These are phyloP conservation scores for Drosophila ustulata DNA, from an alignment of 2,888 invertebrate species.

Conservation along the genomic window DNA sequence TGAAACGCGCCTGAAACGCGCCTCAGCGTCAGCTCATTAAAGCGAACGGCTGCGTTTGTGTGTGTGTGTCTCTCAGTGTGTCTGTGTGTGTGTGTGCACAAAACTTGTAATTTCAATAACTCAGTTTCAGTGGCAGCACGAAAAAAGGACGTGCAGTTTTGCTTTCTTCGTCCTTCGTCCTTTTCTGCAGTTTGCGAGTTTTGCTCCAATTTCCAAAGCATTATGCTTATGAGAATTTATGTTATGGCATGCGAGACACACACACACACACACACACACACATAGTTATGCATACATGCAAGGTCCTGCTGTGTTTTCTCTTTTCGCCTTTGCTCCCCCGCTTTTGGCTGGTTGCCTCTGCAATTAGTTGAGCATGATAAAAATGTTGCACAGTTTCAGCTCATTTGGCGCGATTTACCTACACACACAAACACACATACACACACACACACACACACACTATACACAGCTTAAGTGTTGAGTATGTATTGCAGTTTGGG, in stretches of 20 bases:
- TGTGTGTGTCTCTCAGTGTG: not conserved
- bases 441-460: conserved; percentile 7
- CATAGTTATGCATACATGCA: not conserved
- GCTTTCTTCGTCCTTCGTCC: conserved; percentile 2
- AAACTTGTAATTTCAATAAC: conserved; percentile 71
- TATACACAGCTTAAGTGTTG: conserved; percentile 1
- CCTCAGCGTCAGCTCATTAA: conserved; percentile 50
- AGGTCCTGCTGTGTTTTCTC: conserved; percentile 22
- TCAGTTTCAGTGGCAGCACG: conserved; percentile 45
- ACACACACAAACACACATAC: conserved; percentile 32
- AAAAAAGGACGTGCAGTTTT: conserved; percentile 14
- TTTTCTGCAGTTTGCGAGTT: conserved; percentile 39
- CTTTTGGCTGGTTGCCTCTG: conserved; percentile 30
- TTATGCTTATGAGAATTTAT: conserved; percentile 82
- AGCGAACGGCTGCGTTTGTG: conserved; percentile 17
- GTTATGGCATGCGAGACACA: conserved; percentile 54
- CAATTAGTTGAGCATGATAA: conserved; percentile 77
- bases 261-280: conserved; percentile 2
- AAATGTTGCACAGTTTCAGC: conserved; percentile 65
- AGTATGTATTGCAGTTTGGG: conserved; percentile 27
- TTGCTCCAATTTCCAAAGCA: conserved; percentile 78
- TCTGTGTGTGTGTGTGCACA: conserved; percentile 5
- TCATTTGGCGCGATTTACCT: conserved; percentile 72
- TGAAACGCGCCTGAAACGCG: not conserved
- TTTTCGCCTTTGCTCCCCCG: not conserved